A percentile compares a stretch with the other conserved stretches of the same genome.
phyloP scores from a whole-genome alignment of 2,113 vertebrate genomes.

The Aix galericulata region DNA sequence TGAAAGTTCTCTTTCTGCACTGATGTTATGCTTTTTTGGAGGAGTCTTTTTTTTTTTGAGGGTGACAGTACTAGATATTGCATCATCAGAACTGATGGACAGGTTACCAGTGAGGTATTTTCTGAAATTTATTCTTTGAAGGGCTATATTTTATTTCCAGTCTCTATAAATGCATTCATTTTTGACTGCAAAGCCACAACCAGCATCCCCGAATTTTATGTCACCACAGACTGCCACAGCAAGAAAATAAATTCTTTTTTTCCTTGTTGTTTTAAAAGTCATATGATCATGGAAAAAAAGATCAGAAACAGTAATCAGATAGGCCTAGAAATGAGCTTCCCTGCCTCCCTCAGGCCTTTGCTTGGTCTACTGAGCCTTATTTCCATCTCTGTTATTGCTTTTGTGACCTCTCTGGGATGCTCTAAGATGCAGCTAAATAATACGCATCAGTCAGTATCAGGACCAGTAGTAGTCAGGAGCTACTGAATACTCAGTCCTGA shows the following conservation, averaged over 20 bases:
- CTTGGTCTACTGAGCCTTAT: not conserved
- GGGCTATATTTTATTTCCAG: not conserved
- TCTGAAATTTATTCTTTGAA: not conserved
- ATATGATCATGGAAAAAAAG: not conserved
- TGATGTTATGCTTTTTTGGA: fast-evolving
- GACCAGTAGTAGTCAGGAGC: not conserved
- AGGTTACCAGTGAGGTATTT: not conserved
- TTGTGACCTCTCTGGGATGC: not conserved
- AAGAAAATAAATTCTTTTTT: not conserved
- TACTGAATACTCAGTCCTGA: not conserved
- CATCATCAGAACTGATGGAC: not conserved
- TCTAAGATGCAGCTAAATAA: not conserved
- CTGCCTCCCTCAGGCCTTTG: not conserved
- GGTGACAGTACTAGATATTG: not conserved
- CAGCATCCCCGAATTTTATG: not conserved
- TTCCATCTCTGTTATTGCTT: not conserved
- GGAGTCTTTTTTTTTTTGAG: not conserved
- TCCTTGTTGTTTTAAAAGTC: not conserved
- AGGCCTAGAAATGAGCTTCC: not conserved
- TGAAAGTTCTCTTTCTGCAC: not conserved
- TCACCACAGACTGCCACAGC: not conserved
- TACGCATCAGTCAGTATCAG: not conserved
- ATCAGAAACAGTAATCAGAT: not conserved
- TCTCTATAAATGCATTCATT: not conserved
- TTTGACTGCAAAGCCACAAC: not conserved